phyloP scores from a whole-genome alignment of 1,140 invertebrate species.

The Bombyx mori region ASM3026992v2 NC_085128.1:15192501-15193000 shows the following conservation, averaged over 20 bases:
- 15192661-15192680: slow-evolving; percentile 37
- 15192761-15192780: too few relatives aligned
- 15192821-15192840: too few relatives aligned
- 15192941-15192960: too few relatives aligned
- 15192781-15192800: too few relatives aligned
- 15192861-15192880: too few relatives aligned
- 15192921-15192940: too few relatives aligned
- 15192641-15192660: slow-evolving; percentile 56
- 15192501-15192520: background rate
- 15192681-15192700: slow-evolving; percentile 26
- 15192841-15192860: too few relatives aligned
- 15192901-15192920: too few relatives aligned
- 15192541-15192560: background rate
- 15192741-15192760: too few relatives aligned
- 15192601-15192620: slow-evolving; percentile 37
- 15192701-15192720: slow-evolving; percentile 20
- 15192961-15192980: background rate
- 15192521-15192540: background rate
- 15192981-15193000: background rate
- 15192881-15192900: too few relatives aligned
- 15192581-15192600: slow-evolving; percentile 43
- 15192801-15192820: too few relatives aligned
- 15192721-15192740: background rate
- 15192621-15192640: slow-evolving; percentile 8
- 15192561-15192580: slow-evolving; percentile 2